These are phyloP conservation scores for Aspidiotus rigidus DNA, from an alignment of 2,888 invertebrate species.

Conservation along the genomic window DNA sequence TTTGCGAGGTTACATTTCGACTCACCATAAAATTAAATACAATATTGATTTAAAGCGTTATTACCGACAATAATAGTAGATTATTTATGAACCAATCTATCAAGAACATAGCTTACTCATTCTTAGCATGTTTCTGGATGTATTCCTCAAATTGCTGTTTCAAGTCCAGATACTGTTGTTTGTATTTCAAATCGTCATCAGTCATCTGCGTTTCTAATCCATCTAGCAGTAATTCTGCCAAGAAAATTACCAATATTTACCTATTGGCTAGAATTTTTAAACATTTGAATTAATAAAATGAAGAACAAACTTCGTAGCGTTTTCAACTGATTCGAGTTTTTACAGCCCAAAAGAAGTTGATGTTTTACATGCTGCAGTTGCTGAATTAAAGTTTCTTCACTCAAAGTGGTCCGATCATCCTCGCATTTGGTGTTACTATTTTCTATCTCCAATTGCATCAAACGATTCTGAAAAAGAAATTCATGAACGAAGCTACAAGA, in stretches of 20 bases:
- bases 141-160: constrained; percentile 59
- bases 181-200: constrained; percentile 50
- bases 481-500: not conserved
- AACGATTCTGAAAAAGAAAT: constrained; percentile 35
- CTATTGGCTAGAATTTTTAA: not conserved
- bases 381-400: constrained; percentile 49
- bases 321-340: constrained; percentile 51
- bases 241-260: too few relatives aligned
- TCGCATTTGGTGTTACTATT: constrained; percentile 36
- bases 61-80: too few relatives aligned
- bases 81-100: too few relatives aligned
- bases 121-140: constrained; percentile 45
- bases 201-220: constrained; percentile 36
- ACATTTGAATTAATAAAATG: constrained; percentile 22
- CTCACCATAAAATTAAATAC: not conserved
- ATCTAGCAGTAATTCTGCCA: constrained; percentile 34
- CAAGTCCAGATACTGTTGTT: constrained; percentile 55
- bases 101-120: constrained; percentile 41
- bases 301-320: constrained; percentile 48
- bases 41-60: constrained; percentile 41
- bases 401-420: constrained; percentile 39
- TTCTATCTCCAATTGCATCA: constrained; percentile 38
- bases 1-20: not conserved
- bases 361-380: constrained; percentile 57
- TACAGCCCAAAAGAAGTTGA: constrained; percentile 52